Base-by-base conservation (phyloP, 2,888 invertebrate species). In the Homarus gammarus region DNA sequence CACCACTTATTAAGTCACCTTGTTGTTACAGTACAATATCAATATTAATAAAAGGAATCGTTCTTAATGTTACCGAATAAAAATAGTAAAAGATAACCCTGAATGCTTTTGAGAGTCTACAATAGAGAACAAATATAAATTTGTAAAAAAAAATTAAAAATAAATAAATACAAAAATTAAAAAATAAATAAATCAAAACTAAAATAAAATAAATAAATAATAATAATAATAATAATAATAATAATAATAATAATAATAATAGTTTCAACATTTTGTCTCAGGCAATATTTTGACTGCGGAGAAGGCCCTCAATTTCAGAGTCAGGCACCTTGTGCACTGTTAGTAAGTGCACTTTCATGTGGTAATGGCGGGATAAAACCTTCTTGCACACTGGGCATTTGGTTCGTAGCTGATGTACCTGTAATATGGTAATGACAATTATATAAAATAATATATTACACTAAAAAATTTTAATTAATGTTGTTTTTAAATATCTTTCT, bases 321-420 rank as follows among this genome's bases (percentile, higher is more conserved):
- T 91, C 91, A 10, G 91, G 91, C 31, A 91, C 91, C 68, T 91
- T 91, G 83, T 91, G 91, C n/a, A 91, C 91, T 5, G 91, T 91
- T 31, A 91, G 64, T 0, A 91, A 87, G 40, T 91, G 91, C 18
- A 91, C 91, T 75, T 91, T 91, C 91, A 91, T 91, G 86, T 91
- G 91, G 73, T 91, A 91, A 49, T 91, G 91, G 15, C 91, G 90
- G 31, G 91, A 91, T 27, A 91, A 83, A n/a, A 91, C 91, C 78
- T 91, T 91, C 72, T 90, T 87, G 70, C 91, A 91, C 31, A 91
- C 91, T 3, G 91, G 91, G 72, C 91, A 91, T 56, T 91, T 91
- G 27, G 91, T 91, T 51, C 91, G 82, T 51, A 90, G 85, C 75
- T 91, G 91, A 81, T 91, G 91, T 8, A 91, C 91, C 91, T 91